phyloP scores from a whole-genome alignment of 1,140 invertebrate species.

The Rhopalosiphum padi region DNA sequence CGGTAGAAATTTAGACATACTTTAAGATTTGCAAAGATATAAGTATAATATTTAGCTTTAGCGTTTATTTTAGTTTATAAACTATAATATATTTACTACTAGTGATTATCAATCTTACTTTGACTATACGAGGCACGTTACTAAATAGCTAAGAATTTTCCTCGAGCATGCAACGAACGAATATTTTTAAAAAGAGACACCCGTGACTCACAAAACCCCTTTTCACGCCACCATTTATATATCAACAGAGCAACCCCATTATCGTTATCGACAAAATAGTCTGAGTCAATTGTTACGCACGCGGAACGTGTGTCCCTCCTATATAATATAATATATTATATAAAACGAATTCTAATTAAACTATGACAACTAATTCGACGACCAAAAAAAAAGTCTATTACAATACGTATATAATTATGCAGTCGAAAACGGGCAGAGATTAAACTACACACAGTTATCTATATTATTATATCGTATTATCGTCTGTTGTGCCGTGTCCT shows the following conservation, averaged over 20 bases:
- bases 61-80: background rate
- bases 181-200: background rate
- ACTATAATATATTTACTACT: background rate
- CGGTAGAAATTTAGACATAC: too few species aligned
- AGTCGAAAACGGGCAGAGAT: too few species aligned
- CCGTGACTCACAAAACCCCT: background rate
- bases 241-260: background rate
- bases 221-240: background rate
- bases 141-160: too few species aligned
- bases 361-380: background rate
- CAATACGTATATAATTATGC: too few species aligned
- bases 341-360: background rate
- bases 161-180: background rate
- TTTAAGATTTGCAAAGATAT: too few species aligned
- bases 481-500: too few species aligned
- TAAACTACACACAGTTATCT: too few species aligned
- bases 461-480: too few species aligned
- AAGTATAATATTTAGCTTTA: too few species aligned
- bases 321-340: too few species aligned
- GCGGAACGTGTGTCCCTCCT: background rate
- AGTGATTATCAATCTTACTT: background rate
- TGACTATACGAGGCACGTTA: background rate
- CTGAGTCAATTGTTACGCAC: background rate
- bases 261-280: background rate
- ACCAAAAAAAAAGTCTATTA: background rate